Evolutionary conservation across 2,888 invertebrate species (phyloP), one percentile per base, ranked within the genome.

Genomic region (Nomada ruficornis): DNA sequence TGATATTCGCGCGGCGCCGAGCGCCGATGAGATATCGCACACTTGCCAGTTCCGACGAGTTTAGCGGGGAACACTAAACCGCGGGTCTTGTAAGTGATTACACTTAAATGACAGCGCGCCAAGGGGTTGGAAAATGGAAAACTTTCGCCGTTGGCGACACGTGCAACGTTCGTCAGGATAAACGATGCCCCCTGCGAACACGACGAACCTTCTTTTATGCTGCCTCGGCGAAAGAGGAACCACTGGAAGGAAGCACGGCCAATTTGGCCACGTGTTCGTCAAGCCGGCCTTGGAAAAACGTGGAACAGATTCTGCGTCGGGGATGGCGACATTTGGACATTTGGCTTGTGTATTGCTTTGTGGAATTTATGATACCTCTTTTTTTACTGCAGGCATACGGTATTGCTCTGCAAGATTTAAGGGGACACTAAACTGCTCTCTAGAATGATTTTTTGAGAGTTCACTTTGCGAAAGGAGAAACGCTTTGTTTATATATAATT

Each of bases 251-350:
- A 36, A 36, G 36, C 36, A 26, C 10, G 29, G 13, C 44, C 47
- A 50, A 65, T 42, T 71, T 54, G 36, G 50, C 62, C 75, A 68
- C 77, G 72, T 64, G 79, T 29, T 54, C 57, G 29, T 36, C 36
- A 7, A 7, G 36, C 7, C 23, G 57, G 36, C 62, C 67, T 50
- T 69, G 20, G 7, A 29, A n/a, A 57, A n/a, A 55, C 15, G 18
- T 5, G 23, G 15, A 47, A n/a, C 5, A 23, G 55, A 62, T 36
- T 4, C 13, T 44, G 15, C 47, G 20, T 29, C 9, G 5, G n/a
- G 42, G 23, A 13, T 15, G n/a, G 20, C 15, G 13, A 42, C 10
- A 29, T 18, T 36, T 36, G 36, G 36, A 36, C 36, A 36, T 7
- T 36, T 36, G 36, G 36, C 7, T 36, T 36, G 36, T 0, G 36